phyloP scores from a whole-genome alignment of 2,113 vertebrate species.

The Phodopus roborovskii region DNA sequence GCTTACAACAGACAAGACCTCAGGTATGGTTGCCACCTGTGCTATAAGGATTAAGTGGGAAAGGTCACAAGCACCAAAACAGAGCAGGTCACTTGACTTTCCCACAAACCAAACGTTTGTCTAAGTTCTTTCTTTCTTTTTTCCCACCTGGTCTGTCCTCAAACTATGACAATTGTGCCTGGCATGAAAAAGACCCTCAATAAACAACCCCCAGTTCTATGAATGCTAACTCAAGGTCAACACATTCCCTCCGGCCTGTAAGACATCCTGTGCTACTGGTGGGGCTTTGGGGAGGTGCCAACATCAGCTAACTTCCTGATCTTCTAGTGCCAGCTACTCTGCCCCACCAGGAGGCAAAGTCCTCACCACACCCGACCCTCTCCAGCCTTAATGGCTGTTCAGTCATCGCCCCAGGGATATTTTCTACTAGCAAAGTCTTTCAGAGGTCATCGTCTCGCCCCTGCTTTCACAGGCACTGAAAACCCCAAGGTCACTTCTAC shows the following conservation, averaged over 20 bases:
- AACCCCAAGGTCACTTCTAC: slow-evolving; percentile 71
- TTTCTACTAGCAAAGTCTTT: neutral
- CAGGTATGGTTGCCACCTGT: neutral
- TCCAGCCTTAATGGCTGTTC: neutral
- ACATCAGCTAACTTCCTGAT: neutral
- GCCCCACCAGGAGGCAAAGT: neutral
- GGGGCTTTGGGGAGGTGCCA: neutral
- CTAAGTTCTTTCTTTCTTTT: neutral
- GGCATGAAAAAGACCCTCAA: no score
- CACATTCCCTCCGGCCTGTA: neutral
- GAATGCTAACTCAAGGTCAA: slow-evolving; percentile 64
- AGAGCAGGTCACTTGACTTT: neutral
- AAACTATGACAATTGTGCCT: no score
- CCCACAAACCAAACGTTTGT: neutral
- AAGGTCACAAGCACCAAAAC: neutral
- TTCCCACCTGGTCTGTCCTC: neutral
- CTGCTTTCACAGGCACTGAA: neutral
- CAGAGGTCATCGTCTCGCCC: neutral
- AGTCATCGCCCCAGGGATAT: neutral
- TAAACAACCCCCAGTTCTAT: neutral
- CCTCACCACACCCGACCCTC: neutral
- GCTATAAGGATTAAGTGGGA: neutral
- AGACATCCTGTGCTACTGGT: neutral
- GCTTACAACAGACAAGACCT: neutral
- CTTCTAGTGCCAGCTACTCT: neutral